A percentile compares a stretch with the other conserved stretches of the same genome.
Evolutionary conservation across 2,113 vertebrate genomes (phyloP).

Genomic region (Hemibates koningsi): DNA sequence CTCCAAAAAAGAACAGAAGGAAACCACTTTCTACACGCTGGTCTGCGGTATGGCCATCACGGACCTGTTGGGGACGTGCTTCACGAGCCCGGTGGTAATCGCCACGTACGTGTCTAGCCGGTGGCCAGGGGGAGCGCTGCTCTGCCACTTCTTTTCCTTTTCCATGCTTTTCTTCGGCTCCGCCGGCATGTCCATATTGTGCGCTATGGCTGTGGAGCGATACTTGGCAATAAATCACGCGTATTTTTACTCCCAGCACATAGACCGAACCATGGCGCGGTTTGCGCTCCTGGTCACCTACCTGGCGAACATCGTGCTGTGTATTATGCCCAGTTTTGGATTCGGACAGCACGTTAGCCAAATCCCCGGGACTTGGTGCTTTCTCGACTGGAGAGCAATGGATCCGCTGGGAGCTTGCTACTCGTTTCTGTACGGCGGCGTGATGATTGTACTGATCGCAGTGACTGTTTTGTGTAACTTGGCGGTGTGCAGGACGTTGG

Average conservation of each 20-base stretch:
- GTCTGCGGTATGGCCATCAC: constrained; percentile 80
- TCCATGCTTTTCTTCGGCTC: constrained; percentile 80
- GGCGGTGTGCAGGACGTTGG: constrained; percentile 72
- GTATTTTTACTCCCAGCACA: constrained; percentile 75
- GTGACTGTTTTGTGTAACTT: constrained; percentile 72
- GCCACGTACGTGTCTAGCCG: constrained; percentile 68
- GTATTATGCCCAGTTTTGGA: constrained; percentile 75
- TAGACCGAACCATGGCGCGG: constrained; percentile 68
- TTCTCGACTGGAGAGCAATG: constrained; percentile 72
- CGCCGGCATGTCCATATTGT: constrained; percentile 75
- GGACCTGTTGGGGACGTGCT: constrained; percentile 76
- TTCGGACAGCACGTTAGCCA: constrained; percentile 70
- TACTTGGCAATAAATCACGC: constrained; percentile 78
- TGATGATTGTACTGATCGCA: constrained; percentile 70
- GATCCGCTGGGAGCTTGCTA: constrained; percentile 66
- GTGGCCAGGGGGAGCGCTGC: constrained; percentile 71
- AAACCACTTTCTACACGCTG: constrained; percentile 77
- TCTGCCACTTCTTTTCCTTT: constrained; percentile 79
- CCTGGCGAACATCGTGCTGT: constrained; percentile 65
- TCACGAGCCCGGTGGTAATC: constrained; percentile 78
- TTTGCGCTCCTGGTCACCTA: constrained; percentile 66
- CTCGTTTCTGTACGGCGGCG: constrained; percentile 72
- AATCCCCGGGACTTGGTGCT: constrained; percentile 77
- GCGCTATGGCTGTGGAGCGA: constrained; percentile 77
- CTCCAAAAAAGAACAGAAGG: constrained; percentile 76